Percentiles rank a stretch among this genome's conserved stretches.
phyloP scores from a whole-genome alignment of 2,797 vertebrate genomes.

The Leptoclinus maculatus region DNA sequence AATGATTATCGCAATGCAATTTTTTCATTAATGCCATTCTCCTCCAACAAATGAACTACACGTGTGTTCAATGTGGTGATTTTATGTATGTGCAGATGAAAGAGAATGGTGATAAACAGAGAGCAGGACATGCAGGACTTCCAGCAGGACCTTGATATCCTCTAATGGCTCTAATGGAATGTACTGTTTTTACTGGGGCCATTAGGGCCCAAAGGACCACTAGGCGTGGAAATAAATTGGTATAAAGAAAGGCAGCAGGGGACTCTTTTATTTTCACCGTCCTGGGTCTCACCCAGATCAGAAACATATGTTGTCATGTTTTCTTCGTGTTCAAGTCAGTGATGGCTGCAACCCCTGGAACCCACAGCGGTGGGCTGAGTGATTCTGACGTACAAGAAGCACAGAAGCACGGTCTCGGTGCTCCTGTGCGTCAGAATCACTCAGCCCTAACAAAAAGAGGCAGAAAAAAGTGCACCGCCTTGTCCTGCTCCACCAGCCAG shows the following conservation, averaged over 20 bases:
- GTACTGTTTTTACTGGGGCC: slow-evolving; percentile 49
- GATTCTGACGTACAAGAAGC: slow-evolving; percentile 12
- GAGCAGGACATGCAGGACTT: slow-evolving; percentile 11
- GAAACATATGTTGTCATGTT: slow-evolving; percentile 44
- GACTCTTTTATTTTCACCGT: slow-evolving; percentile 12
- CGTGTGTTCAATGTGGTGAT: slow-evolving; percentile 46
- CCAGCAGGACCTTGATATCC: slow-evolving; percentile 49
- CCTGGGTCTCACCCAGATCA: slow-evolving; percentile 41
- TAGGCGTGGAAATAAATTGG: slow-evolving; percentile 9
- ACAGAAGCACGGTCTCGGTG: not conserved
- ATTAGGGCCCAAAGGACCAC: slow-evolving; percentile 37
- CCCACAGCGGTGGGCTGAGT: not conserved
- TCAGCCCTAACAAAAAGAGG: slow-evolving; percentile 3
- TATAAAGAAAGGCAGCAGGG: not conserved
- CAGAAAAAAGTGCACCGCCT: slow-evolving; percentile 5
- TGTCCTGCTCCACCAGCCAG: slow-evolving; percentile 11
- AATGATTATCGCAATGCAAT: not conserved
- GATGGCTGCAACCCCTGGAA: slow-evolving; percentile 12
- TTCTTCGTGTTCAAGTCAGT: slow-evolving; percentile 12
- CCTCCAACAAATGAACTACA: slow-evolving; percentile 30
- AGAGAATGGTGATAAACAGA: slow-evolving; percentile 26
- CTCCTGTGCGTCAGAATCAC: slow-evolving; percentile 15
- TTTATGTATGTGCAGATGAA: slow-evolving; percentile 49
- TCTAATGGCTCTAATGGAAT: slow-evolving; percentile 38
- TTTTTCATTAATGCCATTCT: slow-evolving; percentile 49